These are phyloP conservation scores for Chrysina gloriosa DNA, from an alignment of 2,888 invertebrate genomes.

Conservation along the genomic window DNA sequence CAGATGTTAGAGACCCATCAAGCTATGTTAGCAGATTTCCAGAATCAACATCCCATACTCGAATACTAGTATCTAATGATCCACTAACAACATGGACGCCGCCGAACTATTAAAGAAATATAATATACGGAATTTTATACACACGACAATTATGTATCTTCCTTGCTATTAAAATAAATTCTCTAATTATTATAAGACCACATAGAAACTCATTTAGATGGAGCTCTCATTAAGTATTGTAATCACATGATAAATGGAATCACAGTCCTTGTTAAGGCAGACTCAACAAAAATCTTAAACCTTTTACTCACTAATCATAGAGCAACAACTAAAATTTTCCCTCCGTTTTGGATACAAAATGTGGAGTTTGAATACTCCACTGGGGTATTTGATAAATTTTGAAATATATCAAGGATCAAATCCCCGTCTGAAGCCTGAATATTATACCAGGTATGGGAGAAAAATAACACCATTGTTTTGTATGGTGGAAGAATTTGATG, in stretches of 20 bases:
- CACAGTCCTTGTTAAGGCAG: slow-evolving; percentile 51
- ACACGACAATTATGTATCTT: background rate
- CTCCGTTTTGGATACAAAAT: too few relatives aligned
- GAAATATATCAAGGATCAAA: too few relatives aligned
- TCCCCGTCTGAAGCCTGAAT: too few relatives aligned
- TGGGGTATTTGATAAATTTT: too few relatives aligned
- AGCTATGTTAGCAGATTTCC: slow-evolving; percentile 91
- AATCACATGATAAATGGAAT: slow-evolving; percentile 58
- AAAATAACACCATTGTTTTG: too few relatives aligned
- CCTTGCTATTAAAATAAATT: background rate
- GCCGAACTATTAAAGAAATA: slow-evolving; percentile 80
- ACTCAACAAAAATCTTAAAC: slow-evolving; percentile 63
- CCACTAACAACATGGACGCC: slow-evolving; percentile 97
- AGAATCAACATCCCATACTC: slow-evolving; percentile 96
- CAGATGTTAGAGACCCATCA: slow-evolving; percentile 98
- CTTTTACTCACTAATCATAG: slow-evolving; percentile 65
- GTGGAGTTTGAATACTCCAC: too few relatives aligned
- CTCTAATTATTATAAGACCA: background rate
- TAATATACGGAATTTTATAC: background rate
- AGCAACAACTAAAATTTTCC: too few relatives aligned
- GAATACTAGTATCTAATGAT: slow-evolving; percentile 96
- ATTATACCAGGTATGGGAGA: too few relatives aligned
- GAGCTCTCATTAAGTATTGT: slow-evolving; percentile 52
- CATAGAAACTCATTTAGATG: background rate
- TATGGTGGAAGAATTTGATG: too few relatives aligned